Evolutionary conservation across 2,797 vertebrate genomes (phyloP).

Genomic region (Luscinia megarhynchos): DNA sequence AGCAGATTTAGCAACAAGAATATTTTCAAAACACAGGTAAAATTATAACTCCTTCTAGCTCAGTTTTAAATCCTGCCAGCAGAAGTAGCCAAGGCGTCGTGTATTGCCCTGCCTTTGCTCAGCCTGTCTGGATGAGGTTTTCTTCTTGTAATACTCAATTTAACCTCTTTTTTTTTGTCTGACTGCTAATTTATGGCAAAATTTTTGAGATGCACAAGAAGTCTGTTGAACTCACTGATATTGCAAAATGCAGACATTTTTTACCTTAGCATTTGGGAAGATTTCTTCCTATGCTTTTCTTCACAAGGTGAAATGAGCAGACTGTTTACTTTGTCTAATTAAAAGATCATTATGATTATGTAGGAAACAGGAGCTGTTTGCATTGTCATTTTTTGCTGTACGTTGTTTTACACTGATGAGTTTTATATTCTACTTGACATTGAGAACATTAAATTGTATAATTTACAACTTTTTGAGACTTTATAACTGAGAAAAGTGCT

Average conservation of each 20-base stretch:
- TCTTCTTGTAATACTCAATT: neutral
- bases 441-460: neutral
- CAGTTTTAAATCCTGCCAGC: neutral
- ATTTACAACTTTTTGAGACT: neutral
- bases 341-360: constrained; percentile 51
- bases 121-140: neutral
- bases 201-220: neutral
- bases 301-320: neutral
- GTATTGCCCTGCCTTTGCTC: neutral
- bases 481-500: neutral
- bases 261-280: neutral
- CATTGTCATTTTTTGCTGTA: neutral
- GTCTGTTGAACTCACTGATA: neutral
- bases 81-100: neutral
- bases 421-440: constrained; percentile 7
- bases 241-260: neutral
- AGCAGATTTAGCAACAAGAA: constrained; percentile 46
- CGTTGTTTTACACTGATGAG: neutral
- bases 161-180: neutral
- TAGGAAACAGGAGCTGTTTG: constrained; percentile 19
- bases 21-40: constrained; percentile 52
- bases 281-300: neutral
- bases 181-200: neutral
- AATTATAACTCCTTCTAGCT: neutral
- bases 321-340: constrained; percentile 44